These are phyloP conservation scores for Wiebesia pumilae DNA, from an alignment of 1,140 invertebrate species.

Conservation along the genomic window DNA sequence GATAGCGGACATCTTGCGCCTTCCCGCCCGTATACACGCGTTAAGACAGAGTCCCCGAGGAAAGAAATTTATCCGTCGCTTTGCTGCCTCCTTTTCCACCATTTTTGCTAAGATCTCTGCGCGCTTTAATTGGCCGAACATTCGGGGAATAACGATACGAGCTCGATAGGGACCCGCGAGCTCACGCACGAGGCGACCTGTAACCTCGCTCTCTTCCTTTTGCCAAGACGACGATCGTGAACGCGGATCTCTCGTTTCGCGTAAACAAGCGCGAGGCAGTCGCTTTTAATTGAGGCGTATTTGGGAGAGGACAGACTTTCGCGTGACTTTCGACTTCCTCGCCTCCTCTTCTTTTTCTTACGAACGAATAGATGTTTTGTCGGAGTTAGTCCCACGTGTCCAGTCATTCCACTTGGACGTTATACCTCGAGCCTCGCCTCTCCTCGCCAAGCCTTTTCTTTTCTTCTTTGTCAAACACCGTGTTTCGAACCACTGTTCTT, in stretches of 20 bases:
- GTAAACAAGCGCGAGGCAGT: slow-evolving; percentile 11
- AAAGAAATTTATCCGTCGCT: slow-evolving; percentile 40
- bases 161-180: slow-evolving; percentile 35
- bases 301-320: slow-evolving; percentile 1
- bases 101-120: slow-evolving; percentile 36
- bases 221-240: not conserved
- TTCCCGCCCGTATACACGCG: slow-evolving; percentile 53
- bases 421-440: not conserved
- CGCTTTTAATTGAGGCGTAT: slow-evolving; percentile 42
- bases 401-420: not conserved
- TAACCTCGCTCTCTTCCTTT: slow-evolving; percentile 21
- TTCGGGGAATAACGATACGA: slow-evolving; percentile 62
- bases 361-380: not conserved
- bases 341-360: not conserved
- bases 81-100: slow-evolving; percentile 30
- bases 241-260: slow-evolving; percentile 25
- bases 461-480: not conserved
- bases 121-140: slow-evolving; percentile 63
- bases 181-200: not conserved
- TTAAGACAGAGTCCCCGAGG: slow-evolving; percentile 30
- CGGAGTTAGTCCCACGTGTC: not conserved
- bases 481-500: no score
- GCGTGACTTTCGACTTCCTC: not conserved
- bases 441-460: no score
- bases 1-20: slow-evolving; percentile 62